Conservation (phyloP, 1,140 invertebrate species). For the Lepidurus arcticus region DNA sequence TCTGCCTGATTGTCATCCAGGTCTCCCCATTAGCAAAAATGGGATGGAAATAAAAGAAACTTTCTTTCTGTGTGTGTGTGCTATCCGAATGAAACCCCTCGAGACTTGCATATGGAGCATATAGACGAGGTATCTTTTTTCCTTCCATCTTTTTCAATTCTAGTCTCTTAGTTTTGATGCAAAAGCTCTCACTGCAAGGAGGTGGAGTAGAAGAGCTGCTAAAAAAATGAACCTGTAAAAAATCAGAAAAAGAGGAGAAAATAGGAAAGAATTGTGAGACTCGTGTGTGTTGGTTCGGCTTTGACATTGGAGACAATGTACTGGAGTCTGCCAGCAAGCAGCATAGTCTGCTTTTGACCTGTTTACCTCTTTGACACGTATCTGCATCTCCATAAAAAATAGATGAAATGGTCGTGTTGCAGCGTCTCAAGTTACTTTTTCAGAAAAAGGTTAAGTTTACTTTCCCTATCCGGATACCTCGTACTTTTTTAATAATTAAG, state of each 20-base stretch:
- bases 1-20: conserved; percentile 18
- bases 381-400: not conserved
- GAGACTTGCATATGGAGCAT: not conserved
- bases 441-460: too few relatives aligned
- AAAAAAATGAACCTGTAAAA: not conserved
- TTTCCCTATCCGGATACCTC: not conserved
- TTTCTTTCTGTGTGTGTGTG: not conserved
- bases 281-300: not conserved
- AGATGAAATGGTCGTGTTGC: not conserved
- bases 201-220: not conserved
- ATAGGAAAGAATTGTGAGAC: conserved; percentile 1
- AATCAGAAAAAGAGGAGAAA: not conserved
- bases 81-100: not conserved
- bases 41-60: conserved; percentile 9
- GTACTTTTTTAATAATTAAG: not conserved
- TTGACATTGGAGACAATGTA: not conserved
- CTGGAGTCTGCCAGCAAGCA: not conserved
- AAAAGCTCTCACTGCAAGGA: not conserved
- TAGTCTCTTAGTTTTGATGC: not conserved
- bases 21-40: conserved; percentile 18
- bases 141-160: not conserved
- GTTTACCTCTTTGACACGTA: conserved; percentile 18
- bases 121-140: not conserved
- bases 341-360: not conserved
- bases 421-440: not conserved